A percentile compares a stretch with the other conserved stretches of the same genome.
phyloP scores from a whole-genome alignment of 2,113 vertebrate genomes.

The Castor canadensis region DNA sequence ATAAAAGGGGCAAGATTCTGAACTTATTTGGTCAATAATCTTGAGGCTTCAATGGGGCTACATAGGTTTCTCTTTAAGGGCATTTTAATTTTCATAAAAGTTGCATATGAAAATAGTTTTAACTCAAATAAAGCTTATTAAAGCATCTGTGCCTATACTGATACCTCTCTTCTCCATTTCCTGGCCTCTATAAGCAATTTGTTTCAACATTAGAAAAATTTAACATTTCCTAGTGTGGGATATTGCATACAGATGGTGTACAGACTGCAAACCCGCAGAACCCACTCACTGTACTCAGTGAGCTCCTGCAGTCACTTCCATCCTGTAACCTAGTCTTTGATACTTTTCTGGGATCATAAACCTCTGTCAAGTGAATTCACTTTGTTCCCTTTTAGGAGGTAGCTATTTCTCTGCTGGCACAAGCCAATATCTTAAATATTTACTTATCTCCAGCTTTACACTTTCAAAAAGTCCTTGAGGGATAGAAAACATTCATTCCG shows the following conservation, averaged over 20 bases:
- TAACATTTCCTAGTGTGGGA: too few relatives aligned
- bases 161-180: not conserved
- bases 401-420: not conserved
- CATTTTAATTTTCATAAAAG: not conserved
- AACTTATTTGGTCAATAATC: not conserved
- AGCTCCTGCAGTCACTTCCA: not conserved
- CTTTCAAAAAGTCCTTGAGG: not conserved
- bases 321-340: not conserved
- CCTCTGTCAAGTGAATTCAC: not conserved
- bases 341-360: not conserved
- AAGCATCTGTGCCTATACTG: not conserved
- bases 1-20: not conserved
- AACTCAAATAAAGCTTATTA: conserved; percentile 8
- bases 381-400: not conserved
- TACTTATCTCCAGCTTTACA: not conserved
- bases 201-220: conserved; percentile 1
- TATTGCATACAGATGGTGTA: not conserved
- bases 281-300: not conserved
- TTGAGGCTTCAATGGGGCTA: not conserved
- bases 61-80: not conserved
- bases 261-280: not conserved
- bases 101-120: not conserved
- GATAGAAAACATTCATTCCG: not conserved
- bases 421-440: not conserved
- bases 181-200: not conserved